These are phyloP conservation scores for Chrysomela aeneicollis DNA, from an alignment of 2,888 invertebrate species.

Conservation along the genomic window DNA sequence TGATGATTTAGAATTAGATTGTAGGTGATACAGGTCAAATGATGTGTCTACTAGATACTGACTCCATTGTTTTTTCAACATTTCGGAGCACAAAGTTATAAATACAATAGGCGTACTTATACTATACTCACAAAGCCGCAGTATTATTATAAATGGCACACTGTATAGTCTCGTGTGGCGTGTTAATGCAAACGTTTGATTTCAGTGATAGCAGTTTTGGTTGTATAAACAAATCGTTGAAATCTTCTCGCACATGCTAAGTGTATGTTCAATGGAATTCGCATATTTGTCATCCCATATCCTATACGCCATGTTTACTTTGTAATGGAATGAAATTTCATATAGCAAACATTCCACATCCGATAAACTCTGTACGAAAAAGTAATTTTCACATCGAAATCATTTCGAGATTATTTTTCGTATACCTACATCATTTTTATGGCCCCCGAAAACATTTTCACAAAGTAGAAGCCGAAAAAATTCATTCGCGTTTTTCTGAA, in stretches of 20 bases:
- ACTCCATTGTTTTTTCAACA: too few species aligned
- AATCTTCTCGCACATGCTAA: not conserved
- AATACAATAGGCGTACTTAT: too few species aligned
- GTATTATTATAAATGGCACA: too few species aligned
- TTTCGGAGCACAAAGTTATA: too few species aligned
- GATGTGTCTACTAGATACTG: too few species aligned
- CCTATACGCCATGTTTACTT: not conserved
- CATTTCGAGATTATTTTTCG: too few species aligned
- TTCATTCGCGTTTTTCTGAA: conserved; percentile 12
- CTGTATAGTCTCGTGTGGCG: too few species aligned
- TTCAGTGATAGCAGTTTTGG: too few species aligned
- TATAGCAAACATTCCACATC: not conserved
- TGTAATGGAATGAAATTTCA: not conserved
- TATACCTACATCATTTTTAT: not conserved
- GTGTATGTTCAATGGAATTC: not conserved
- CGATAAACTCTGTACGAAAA: not conserved
- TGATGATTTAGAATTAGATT: too few species aligned
- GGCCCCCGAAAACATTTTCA: not conserved
- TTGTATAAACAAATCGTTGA: not conserved
- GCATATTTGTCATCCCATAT: not conserved
- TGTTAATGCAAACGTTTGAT: too few species aligned
- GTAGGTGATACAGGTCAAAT: too few species aligned
- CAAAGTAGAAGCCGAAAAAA: conserved; percentile 15
- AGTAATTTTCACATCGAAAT: not conserved
- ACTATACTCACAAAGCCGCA: too few species aligned